Percentiles rank a stretch among this genome's conserved stretches.
phyloP scores from a whole-genome alignment of 2,797 vertebrate species.

The Sebastiscus tertius region DNA sequence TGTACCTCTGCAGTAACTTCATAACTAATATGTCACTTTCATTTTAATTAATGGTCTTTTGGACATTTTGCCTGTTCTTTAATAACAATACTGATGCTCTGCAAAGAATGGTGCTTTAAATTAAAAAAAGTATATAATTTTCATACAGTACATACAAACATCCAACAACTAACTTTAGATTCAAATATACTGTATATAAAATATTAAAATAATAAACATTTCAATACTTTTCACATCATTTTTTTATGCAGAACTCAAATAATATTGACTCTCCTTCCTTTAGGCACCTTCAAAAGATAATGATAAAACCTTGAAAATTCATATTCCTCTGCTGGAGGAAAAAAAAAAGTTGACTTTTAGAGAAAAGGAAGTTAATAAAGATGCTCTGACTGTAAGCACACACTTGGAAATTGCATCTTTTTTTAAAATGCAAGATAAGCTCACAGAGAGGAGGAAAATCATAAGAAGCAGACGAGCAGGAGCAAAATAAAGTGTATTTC shows the following conservation, averaged over 20 bases:
- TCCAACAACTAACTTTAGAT: neutral
- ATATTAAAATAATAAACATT: conserved; percentile 6
- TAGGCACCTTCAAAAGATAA: neutral
- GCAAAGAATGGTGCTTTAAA: neutral
- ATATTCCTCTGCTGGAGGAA: conserved; percentile 5
- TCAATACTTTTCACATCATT: neutral
- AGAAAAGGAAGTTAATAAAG: conserved; percentile 36
- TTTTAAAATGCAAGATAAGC: conserved; percentile 19
- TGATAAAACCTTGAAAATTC: neutral
- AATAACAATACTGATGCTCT: neutral
- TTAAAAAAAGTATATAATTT: neutral
- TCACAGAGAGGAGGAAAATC: neutral
- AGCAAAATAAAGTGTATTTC: neutral
- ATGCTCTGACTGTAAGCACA: conserved; percentile 7
- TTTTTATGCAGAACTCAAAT: neutral
- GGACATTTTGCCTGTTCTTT: neutral
- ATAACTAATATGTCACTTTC: neutral
- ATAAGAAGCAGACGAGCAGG: neutral
- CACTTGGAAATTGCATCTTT: conserved; percentile 33
- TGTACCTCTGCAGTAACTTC: neutral
- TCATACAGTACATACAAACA: neutral
- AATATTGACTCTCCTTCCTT: conserved; percentile 1
- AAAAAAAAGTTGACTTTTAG: conserved; percentile 12
- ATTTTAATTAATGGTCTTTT: neutral
- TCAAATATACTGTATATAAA: neutral